Percentiles rank a stretch among this genome's conserved stretches.
Evolutionary conservation across 2,888 invertebrate species (phyloP).

Genomic region (Xestia ashworthii): DNA sequence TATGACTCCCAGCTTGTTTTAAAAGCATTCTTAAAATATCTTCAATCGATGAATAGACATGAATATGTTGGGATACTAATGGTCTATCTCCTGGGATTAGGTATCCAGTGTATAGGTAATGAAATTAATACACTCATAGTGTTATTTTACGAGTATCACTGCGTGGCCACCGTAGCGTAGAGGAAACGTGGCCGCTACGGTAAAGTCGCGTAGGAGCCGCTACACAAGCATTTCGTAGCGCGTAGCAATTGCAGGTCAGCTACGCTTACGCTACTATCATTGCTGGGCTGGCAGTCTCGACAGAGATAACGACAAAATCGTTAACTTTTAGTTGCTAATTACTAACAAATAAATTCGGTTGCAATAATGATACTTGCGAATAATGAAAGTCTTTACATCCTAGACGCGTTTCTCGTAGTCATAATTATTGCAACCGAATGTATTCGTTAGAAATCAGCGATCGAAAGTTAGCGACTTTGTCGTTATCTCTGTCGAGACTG

Average conservation of each 20-base stretch:
- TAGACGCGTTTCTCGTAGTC: too few relatives aligned
- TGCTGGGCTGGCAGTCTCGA: too few relatives aligned
- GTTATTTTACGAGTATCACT: background rate
- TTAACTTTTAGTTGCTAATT: too few relatives aligned
- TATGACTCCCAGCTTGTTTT: conserved; percentile 31
- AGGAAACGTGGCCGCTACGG: background rate
- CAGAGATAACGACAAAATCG: too few relatives aligned
- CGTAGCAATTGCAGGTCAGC: background rate
- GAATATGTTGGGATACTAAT: background rate
- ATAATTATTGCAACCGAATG: too few relatives aligned
- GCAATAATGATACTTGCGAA: too few relatives aligned
- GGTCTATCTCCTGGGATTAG: background rate
- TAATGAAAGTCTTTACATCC: too few relatives aligned
- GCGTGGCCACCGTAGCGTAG: background rate
- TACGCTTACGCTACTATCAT: background rate
- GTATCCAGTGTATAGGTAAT: background rate
- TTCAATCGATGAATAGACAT: conserved; percentile 20
- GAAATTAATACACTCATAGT: background rate
- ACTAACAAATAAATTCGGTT: too few relatives aligned
- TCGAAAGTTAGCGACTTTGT: too few relatives aligned
- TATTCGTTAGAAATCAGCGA: too few relatives aligned
- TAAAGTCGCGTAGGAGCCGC: background rate
- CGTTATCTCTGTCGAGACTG: too few relatives aligned
- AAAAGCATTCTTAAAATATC: conserved; percentile 55
- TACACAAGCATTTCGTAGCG: background rate